Evolutionary conservation across 2,797 vertebrate genomes (phyloP).

Genomic region (Ara ararauna): DNA sequence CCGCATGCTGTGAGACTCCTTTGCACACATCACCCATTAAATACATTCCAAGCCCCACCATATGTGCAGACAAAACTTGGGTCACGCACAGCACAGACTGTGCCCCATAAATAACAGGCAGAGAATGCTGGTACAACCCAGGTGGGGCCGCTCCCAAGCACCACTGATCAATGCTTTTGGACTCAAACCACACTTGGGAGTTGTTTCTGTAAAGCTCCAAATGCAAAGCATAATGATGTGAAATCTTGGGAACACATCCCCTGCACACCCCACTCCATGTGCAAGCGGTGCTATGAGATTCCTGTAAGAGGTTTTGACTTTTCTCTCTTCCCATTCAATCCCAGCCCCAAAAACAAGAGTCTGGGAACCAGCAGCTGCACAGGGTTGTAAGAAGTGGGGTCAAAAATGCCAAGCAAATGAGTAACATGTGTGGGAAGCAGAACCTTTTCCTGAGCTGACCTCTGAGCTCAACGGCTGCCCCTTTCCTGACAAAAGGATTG

Average conservation of each 20-base stretch:
- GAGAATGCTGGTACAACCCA: not conserved
- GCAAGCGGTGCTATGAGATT: not conserved
- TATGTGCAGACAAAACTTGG: not conserved
- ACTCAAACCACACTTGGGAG: not conserved
- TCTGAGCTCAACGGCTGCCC: not conserved
- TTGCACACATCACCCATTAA: fast-evolving
- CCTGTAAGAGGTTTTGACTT: not conserved
- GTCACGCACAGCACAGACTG: not conserved
- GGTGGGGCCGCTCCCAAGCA: not conserved
- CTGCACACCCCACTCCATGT: fast-evolving
- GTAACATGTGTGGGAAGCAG: slow-evolving; percentile 1
- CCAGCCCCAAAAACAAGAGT: not conserved
- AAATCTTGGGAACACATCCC: not conserved
- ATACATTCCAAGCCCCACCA: not conserved
- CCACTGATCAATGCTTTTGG: not conserved
- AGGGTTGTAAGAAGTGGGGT: not conserved
- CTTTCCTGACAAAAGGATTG: not conserved
- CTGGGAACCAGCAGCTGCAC: not conserved
- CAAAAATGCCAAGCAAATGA: slow-evolving; percentile 45
- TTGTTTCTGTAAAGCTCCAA: not conserved
- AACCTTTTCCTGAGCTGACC: slow-evolving; percentile 15
- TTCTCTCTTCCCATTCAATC: not conserved
- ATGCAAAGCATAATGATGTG: not conserved
- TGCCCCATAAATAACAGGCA: not conserved
- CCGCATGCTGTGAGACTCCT: fast-evolving